phyloP scores from a whole-genome alignment of 2,888 invertebrate genomes.

The Acanthosepion pharaonis region DNA sequence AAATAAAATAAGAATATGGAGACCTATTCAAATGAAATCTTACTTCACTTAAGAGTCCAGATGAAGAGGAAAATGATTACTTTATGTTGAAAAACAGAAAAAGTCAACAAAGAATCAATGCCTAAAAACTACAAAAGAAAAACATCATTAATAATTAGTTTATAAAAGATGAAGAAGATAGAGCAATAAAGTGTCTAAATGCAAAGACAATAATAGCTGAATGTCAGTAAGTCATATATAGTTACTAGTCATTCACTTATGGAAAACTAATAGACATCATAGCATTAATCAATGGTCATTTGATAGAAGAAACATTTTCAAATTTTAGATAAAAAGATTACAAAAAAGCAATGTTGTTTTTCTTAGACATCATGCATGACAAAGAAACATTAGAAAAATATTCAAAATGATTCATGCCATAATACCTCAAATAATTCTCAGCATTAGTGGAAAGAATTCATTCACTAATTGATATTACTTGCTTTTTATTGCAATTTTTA shows the following conservation, averaged over 20 bases:
- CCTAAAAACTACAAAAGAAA: neutral
- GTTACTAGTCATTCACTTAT: neutral
- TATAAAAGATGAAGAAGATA: neutral
- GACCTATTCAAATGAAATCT: too few relatives aligned
- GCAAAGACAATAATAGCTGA: neutral
- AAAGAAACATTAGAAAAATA: neutral
- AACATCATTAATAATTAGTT: neutral
- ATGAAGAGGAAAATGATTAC: neutral
- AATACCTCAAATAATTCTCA: neutral
- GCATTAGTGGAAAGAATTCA: neutral
- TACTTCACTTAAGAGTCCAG: neutral
- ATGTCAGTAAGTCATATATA: neutral
- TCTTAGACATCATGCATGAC: neutral
- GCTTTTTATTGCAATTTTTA: too few relatives aligned
- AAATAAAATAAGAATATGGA: too few relatives aligned
- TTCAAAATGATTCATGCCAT: too few relatives aligned
- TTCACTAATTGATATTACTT: neutral
- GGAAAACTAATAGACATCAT: neutral
- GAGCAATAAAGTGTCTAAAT: neutral
- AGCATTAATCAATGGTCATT: neutral
- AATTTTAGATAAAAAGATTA: neutral
- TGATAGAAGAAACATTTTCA: neutral
- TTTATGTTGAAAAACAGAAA: neutral
- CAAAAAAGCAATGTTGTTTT: neutral
- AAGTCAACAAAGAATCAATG: neutral